A percentile compares a stretch with the other conserved stretches of the same genome.
These are phyloP conservation scores for Lamprologus ornatipinnis DNA, from an alignment of 2,113 vertebrate genomes.

Conservation along the genomic window DNA sequence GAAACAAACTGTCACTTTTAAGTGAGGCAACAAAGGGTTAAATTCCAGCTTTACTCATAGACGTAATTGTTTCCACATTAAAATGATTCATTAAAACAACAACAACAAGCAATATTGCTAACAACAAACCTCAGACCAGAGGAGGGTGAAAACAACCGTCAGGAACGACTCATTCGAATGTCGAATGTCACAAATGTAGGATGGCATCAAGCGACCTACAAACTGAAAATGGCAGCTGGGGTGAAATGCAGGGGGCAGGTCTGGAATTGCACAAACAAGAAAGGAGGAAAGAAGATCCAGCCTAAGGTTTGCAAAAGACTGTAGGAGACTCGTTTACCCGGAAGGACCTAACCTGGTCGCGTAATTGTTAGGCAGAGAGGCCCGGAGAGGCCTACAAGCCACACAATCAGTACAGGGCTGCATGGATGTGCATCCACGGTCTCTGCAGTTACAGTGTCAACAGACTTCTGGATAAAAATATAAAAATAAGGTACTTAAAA, in stretches of 20 bases:
- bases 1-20: background rate
- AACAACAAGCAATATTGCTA: background rate
- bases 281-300: background rate
- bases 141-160: background rate
- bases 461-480: background rate
- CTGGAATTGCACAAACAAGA: background rate
- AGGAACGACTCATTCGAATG: background rate
- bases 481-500: background rate
- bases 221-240: background rate
- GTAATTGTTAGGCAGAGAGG: background rate
- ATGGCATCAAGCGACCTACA: background rate
- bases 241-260: background rate
- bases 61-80: background rate
- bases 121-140: background rate
- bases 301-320: background rate
- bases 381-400: background rate
- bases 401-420: background rate
- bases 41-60: background rate
- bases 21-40: background rate
- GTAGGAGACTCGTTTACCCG: background rate
- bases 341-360: background rate
- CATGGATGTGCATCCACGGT: background rate
- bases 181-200: background rate
- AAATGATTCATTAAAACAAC: background rate
- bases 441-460: background rate